phyloP scores from a whole-genome alignment of 2,113 vertebrate species.

The Microtus richardsoni region DNA sequence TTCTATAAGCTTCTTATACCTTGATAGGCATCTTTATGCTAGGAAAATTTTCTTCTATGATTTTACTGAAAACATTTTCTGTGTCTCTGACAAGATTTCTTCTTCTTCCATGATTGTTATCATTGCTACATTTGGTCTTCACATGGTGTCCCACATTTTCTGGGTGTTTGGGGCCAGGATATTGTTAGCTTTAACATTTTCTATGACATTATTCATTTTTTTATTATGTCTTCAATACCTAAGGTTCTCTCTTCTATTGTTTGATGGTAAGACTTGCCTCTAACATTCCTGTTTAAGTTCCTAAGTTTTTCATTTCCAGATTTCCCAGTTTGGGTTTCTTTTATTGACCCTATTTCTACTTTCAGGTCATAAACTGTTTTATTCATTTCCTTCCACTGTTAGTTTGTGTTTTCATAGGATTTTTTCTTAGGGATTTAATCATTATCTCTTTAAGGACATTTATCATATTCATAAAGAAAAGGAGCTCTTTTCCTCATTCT shows the following conservation, averaged over 20 bases:
- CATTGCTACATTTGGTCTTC: not conserved
- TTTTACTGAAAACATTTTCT: not conserved
- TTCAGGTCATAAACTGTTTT: not conserved
- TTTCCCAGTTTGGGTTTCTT: not conserved
- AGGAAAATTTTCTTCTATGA: not conserved
- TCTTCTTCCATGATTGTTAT: not conserved
- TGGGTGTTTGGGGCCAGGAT: not conserved
- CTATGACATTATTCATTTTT: not conserved
- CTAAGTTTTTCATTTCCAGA: not conserved
- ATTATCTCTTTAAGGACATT: not conserved
- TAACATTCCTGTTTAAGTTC: no score
- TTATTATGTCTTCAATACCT: not conserved
- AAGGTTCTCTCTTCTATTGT: not conserved
- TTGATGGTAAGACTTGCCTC: not conserved
- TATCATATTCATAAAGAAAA: not conserved
- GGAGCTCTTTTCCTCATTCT: not conserved
- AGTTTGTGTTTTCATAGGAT: not conserved
- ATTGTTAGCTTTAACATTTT: not conserved
- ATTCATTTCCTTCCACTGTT: not conserved
- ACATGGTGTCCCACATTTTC: not conserved
- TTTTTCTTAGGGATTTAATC: not conserved
- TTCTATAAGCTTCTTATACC: not conserved
- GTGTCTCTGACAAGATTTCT: not conserved
- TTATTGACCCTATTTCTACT: not conserved
- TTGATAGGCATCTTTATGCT: not conserved